Percentiles rank a stretch among this genome's conserved stretches.
Conservation (phyloP, 2,797 vertebrate species). For the Darevskia nairensis region DNA sequence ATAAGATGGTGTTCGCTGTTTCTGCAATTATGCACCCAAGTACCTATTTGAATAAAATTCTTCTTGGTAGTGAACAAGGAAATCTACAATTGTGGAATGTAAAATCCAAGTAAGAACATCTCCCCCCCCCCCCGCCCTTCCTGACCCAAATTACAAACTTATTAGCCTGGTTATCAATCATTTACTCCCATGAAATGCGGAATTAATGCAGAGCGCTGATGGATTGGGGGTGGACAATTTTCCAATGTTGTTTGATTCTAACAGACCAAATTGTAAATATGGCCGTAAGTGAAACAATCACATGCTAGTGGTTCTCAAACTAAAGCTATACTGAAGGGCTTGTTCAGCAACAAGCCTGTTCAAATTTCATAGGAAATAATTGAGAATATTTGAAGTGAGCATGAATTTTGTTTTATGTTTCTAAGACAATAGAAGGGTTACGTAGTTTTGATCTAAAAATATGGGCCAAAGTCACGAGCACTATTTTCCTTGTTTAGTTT, state of each 20-base stretch:
- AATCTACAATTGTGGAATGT: constrained; percentile 95
- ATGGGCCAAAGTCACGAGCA: background rate
- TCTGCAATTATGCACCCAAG: constrained; percentile 93
- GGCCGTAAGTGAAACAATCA: background rate
- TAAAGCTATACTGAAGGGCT: background rate
- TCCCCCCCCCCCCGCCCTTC: background rate
- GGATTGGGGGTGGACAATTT: too few relatives aligned
- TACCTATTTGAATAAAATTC: constrained; percentile 96
- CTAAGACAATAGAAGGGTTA: background rate
- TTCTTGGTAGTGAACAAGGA: constrained; percentile 93
- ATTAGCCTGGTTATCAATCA: background rate
- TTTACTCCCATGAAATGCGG: background rate
- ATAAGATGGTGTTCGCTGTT: constrained; percentile 86
- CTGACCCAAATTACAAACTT: background rate
- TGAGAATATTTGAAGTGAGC: background rate
- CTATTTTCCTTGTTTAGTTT: background rate
- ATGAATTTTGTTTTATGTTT: background rate
- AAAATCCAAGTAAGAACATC: constrained; percentile 88
- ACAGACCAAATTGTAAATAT: background rate
- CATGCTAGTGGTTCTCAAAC: background rate
- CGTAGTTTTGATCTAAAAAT: background rate
- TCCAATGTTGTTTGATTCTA: background rate
- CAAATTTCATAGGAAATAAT: background rate
- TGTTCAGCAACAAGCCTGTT: background rate
- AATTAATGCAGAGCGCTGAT: background rate